A percentile compares a stretch with the other conserved stretches of the same genome.
These are phyloP conservation scores for Mellilla xanthometata DNA, from an alignment of 2,888 invertebrate genomes.

Conservation along the genomic window DNA sequence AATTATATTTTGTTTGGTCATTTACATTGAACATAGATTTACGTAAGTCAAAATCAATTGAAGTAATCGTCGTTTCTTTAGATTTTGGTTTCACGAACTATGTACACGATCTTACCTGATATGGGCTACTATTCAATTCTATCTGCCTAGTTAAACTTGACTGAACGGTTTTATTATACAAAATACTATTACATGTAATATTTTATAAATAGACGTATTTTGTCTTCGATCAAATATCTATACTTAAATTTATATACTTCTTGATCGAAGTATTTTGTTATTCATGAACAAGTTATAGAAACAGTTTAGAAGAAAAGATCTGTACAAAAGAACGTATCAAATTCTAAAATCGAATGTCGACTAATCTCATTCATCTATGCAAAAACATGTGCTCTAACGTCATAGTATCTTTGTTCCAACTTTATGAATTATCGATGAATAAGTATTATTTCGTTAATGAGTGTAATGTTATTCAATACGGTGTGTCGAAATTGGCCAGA, in stretches of 20 bases:
- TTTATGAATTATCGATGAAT: constrained; percentile 31
- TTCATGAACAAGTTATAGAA: no score
- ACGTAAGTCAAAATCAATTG: not conserved
- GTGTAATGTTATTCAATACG: constrained; percentile 50
- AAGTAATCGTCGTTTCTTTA: no score
- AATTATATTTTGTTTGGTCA: no score
- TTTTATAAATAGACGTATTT: no score
- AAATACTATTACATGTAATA: no score
- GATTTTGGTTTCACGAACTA: no score
- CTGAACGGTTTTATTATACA: no score
- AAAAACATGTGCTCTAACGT: constrained; percentile 40
- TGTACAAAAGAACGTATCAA: constrained; percentile 17
- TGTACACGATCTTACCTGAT: no score
- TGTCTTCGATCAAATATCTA: not conserved
- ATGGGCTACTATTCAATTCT: no score
- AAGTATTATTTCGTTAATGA: constrained; percentile 46
- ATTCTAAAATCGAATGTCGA: constrained; percentile 24
- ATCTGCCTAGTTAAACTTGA: no score
- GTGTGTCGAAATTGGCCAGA: constrained; percentile 60
- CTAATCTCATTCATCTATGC: constrained; percentile 43
- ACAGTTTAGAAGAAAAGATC: constrained; percentile 9
- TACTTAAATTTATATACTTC: not conserved
- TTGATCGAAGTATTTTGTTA: no score
- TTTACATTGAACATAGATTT: no score
- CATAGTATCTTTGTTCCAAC: constrained; percentile 35